Conservation (phyloP, 2,113 vertebrate species). For the Cardinalis cardinalis region DNA sequence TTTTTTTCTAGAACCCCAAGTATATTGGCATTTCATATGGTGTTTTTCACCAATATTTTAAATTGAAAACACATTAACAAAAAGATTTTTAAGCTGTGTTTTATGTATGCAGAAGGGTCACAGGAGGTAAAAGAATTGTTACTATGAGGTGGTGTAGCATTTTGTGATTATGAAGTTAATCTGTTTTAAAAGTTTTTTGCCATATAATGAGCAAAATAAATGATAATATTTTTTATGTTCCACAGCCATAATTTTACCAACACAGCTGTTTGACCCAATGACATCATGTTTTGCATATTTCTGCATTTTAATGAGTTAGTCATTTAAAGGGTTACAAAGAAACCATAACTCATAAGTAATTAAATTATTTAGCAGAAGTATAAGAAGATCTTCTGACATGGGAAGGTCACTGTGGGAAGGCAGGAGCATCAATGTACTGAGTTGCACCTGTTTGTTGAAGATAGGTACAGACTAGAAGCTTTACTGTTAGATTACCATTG, state of each 20-base stretch:
- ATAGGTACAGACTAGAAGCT: background rate
- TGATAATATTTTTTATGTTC: slow-evolving; percentile 77
- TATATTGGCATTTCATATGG: background rate
- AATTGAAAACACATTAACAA: slow-evolving; percentile 9
- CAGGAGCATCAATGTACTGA: slow-evolving; percentile 27
- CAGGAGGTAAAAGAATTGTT: slow-evolving; percentile 70
- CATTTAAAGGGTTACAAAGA: slow-evolving; percentile 79
- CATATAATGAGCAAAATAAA: slow-evolving; percentile 75
- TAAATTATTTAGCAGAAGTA: slow-evolving; percentile 77
- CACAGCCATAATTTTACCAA: slow-evolving; percentile 73
- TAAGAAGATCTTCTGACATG: slow-evolving; percentile 62
- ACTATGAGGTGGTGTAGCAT: slow-evolving; percentile 58
- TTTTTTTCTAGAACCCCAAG: background rate
- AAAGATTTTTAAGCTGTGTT: slow-evolving; percentile 52
- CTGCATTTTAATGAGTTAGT: slow-evolving; percentile 76
- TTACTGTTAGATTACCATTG: background rate
- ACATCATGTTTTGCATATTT: slow-evolving; percentile 79
- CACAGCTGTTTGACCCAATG: slow-evolving; percentile 77
- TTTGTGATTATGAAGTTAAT: slow-evolving; percentile 76
- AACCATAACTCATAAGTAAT: slow-evolving; percentile 80
- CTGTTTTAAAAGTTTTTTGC: slow-evolving; percentile 74
- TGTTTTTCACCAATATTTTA: background rate
- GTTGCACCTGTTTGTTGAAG: slow-evolving; percentile 60
- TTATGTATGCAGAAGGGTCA: slow-evolving; percentile 65
- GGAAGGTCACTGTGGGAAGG: slow-evolving; percentile 65